Conservation (phyloP, 1,140 invertebrate species). For the Oppia nitens region DNA sequence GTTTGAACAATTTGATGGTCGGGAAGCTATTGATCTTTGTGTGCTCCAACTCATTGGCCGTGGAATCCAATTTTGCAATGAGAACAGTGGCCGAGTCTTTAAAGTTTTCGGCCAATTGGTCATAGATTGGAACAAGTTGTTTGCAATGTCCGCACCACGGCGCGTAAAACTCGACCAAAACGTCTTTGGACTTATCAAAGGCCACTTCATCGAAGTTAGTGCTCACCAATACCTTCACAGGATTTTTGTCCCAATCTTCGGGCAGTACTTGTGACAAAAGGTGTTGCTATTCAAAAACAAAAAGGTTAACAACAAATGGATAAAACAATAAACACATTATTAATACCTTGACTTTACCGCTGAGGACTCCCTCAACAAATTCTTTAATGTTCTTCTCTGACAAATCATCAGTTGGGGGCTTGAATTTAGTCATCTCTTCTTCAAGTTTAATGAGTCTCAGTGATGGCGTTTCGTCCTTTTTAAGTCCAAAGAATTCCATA, state of each 20-base stretch:
- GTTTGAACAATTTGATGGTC: slow-evolving; percentile 87
- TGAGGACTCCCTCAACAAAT: slow-evolving; percentile 74
- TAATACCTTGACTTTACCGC: slow-evolving; percentile 64
- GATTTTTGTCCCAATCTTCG: slow-evolving; percentile 88
- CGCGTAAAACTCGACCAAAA: slow-evolving; percentile 94
- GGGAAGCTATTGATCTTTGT: slow-evolving; percentile 90
- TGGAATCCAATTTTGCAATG: slow-evolving; percentile 97
- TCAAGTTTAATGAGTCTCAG: slow-evolving; percentile 84
- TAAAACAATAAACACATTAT: slow-evolving; percentile 8
- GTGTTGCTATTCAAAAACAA: slow-evolving; percentile 42
- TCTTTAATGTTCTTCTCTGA: slow-evolving; percentile 52
- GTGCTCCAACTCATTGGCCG: slow-evolving; percentile 88
- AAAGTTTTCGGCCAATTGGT: slow-evolving; percentile 70
- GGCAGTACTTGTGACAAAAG: slow-evolving; percentile 83
- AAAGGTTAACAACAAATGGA: background rate
- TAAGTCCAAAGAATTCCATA: slow-evolving; percentile 97
- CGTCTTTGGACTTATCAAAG: slow-evolving; percentile 70
- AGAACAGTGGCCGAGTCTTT: slow-evolving; percentile 64
- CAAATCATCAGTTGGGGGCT: slow-evolving; percentile 61
- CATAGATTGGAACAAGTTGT: slow-evolving; percentile 87
- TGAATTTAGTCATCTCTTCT: slow-evolving; percentile 97
- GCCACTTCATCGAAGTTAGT: slow-evolving; percentile 92
- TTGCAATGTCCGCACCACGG: slow-evolving; percentile 95
- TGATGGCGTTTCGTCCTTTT: slow-evolving; percentile 72
- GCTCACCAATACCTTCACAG: slow-evolving; percentile 84